A percentile compares a stretch with the other conserved stretches of the same genome.
Evolutionary conservation across 2,113 vertebrate genomes (phyloP).

Genomic region (Sinocyclocheilus anshuiensis): DNA sequence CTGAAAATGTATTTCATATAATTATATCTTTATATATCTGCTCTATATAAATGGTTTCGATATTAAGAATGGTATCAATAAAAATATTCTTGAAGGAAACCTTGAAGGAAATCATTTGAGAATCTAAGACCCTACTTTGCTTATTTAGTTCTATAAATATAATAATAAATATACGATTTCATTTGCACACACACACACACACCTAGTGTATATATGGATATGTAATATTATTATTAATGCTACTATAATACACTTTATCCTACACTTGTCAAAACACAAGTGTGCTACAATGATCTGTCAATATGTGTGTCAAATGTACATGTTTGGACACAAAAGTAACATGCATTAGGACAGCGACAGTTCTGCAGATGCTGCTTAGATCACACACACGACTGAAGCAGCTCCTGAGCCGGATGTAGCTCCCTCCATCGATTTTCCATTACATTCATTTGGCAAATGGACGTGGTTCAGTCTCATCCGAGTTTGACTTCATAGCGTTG

Average conservation of each 20-base stretch:
- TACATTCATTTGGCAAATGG: slow-evolving; percentile 37
- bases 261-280: background rate
- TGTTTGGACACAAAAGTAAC: background rate
- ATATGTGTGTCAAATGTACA: background rate
- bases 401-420: slow-evolving; percentile 1
- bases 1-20: background rate
- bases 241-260: background rate
- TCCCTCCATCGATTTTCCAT: slow-evolving; percentile 30
- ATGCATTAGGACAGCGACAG: background rate
- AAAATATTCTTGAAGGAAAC: background rate
- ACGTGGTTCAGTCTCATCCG: slow-evolving; percentile 36
- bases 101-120: background rate
- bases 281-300: background rate
- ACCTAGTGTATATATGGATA: too few species aligned
- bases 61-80: background rate
- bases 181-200: background rate
- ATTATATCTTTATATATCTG: background rate
- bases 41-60: too few species aligned
- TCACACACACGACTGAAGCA: slow-evolving; percentile 5
- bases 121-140: background rate
- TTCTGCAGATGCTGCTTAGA: slow-evolving; percentile 22
- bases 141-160: background rate
- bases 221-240: background rate
- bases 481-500: slow-evolving; percentile 1
- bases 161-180: background rate